Conservation (phyloP, 2,888 invertebrate species). For the Petrophora chlorosata region DNA sequence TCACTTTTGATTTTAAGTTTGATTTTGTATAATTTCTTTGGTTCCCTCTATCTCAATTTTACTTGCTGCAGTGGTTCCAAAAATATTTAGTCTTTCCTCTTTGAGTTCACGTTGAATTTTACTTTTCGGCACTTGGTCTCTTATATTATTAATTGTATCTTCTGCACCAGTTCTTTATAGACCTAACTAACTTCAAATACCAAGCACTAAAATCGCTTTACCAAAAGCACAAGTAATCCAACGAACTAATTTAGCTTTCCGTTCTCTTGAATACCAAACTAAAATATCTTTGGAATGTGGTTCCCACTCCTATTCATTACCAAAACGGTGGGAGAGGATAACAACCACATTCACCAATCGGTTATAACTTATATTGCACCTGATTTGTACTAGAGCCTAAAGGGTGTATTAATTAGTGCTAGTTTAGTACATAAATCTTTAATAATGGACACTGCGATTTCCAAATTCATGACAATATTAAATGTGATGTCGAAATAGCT, state of each 20-base stretch:
- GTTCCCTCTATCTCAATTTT: too few relatives aligned
- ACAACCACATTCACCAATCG: constrained; percentile 27
- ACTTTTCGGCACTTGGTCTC: too few relatives aligned
- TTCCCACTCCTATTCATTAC: constrained; percentile 35
- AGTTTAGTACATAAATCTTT: constrained; percentile 7
- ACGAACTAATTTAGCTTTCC: constrained; percentile 30
- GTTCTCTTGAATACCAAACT: constrained; percentile 38
- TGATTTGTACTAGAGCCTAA: constrained; percentile 24
- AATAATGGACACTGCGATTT: too few relatives aligned
- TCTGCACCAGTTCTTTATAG: too few relatives aligned
- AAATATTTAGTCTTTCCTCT: too few relatives aligned
- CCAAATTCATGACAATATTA: too few relatives aligned
- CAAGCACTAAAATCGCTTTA: constrained; percentile 10
- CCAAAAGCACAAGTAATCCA: constrained; percentile 19
- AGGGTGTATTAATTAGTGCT: constrained; percentile 18
- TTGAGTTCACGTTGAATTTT: too few relatives aligned
- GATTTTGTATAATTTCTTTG: too few relatives aligned
- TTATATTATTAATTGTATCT: too few relatives aligned
- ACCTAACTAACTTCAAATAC: constrained; percentile 5
- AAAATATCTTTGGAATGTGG: constrained; percentile 37
- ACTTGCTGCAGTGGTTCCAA: too few relatives aligned
- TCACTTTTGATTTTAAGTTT: too few relatives aligned
- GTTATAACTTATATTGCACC: constrained; percentile 28
- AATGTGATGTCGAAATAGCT: too few relatives aligned
- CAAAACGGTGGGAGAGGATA: constrained; percentile 29